A percentile compares a stretch with the other conserved stretches of the same genome.
phyloP scores from a whole-genome alignment of 2,797 vertebrate genomes.

The Caiman crocodilus region DNA sequence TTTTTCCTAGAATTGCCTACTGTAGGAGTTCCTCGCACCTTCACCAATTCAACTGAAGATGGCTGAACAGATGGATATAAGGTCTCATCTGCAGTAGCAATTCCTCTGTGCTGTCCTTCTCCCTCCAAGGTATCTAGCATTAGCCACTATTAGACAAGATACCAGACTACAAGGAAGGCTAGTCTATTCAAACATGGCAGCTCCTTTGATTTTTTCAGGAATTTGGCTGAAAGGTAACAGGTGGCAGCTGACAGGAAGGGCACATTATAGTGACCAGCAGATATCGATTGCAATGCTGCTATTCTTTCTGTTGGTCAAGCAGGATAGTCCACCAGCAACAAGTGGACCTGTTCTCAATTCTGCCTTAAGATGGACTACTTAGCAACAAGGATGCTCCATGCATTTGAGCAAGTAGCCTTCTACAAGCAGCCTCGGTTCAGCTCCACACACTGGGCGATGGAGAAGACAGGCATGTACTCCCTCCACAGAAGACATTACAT shows the following conservation, averaged over 20 bases:
- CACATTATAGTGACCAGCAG: background rate
- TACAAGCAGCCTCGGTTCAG: background rate
- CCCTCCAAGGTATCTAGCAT: background rate
- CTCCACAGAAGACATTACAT: background rate
- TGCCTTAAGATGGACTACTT: background rate
- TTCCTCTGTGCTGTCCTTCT: background rate
- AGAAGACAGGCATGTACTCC: background rate
- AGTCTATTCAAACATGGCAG: background rate
- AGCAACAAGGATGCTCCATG: background rate
- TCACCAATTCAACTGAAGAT: background rate
- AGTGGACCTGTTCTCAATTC: background rate
- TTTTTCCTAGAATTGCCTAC: background rate
- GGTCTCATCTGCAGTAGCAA: background rate
- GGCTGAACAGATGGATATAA: background rate
- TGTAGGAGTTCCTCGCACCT: background rate
- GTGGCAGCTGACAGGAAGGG: background rate
- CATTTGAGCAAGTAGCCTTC: background rate
- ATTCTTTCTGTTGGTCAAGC: background rate
- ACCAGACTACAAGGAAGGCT: background rate
- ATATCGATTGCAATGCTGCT: background rate
- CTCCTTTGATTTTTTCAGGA: background rate
- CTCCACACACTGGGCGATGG: background rate
- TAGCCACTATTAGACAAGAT: background rate
- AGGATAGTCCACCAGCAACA: background rate
- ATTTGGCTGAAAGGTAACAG: background rate